phyloP scores from a whole-genome alignment of 2,888 invertebrate genomes.

The Campoletis raptor region DNA sequence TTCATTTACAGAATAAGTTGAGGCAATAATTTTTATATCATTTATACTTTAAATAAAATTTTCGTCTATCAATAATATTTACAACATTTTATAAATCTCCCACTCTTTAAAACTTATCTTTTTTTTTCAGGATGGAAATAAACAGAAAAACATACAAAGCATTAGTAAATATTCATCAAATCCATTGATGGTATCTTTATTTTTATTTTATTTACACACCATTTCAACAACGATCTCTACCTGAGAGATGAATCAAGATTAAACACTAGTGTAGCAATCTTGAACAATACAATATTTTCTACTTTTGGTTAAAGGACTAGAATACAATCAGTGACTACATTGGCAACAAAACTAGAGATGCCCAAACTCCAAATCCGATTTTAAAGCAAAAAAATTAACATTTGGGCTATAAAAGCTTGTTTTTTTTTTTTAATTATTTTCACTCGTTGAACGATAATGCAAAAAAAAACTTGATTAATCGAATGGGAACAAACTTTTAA shows the following conservation, averaged over 20 bases:
- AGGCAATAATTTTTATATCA: constrained; percentile 23
- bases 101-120: not conserved
- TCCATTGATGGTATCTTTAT: not conserved
- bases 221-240: constrained; percentile 1
- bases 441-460: not conserved
- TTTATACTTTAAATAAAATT: constrained; percentile 50
- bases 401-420: not conserved
- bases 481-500: not conserved
- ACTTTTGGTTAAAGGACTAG: constrained; percentile 45
- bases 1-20: constrained; percentile 22
- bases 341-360: constrained; percentile 10
- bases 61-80: not conserved
- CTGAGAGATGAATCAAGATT: not conserved
- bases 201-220: constrained; percentile 6
- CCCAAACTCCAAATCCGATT: not conserved
- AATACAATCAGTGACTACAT: constrained; percentile 43
- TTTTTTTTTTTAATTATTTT: not conserved
- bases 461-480: not conserved
- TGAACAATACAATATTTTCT: not conserved
- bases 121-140: not conserved
- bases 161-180: constrained; percentile 4
- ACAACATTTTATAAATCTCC: not conserved
- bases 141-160: not conserved
- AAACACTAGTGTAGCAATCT: not conserved
- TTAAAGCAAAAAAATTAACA: not conserved